phyloP scores from a whole-genome alignment of 2,888 invertebrate genomes.

The Dusona sp. region DNA sequence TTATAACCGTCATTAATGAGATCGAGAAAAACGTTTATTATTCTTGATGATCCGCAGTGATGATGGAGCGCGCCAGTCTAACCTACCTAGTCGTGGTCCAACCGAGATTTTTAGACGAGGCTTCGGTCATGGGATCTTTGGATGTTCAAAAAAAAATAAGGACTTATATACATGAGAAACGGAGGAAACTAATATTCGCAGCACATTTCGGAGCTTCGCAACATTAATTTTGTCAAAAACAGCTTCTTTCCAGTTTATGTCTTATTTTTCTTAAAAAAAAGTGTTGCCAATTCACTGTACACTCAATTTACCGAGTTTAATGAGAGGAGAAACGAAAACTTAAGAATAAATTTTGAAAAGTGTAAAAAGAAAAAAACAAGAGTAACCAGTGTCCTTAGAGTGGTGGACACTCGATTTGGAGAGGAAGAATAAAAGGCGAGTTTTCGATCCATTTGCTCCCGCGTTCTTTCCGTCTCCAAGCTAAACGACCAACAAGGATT shows the following conservation, averaged over 20 bases:
- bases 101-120: constrained; percentile 12
- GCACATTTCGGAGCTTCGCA: no score
- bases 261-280: background rate
- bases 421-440: constrained; percentile 27
- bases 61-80: constrained; percentile 21
- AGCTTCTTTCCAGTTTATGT: no score
- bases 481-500: constrained; percentile 79
- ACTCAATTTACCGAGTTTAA: background rate
- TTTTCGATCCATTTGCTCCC: constrained; percentile 63
- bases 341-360: background rate
- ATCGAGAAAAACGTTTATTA: constrained; percentile 57
- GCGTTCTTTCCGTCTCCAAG: constrained; percentile 68
- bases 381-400: background rate
- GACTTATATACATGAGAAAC: background rate
- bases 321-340: background rate
- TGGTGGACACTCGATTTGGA: constrained; percentile 49
- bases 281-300: background rate
- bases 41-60: constrained; percentile 47
- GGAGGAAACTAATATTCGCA: background rate
- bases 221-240: no score
- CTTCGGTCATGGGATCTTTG: constrained; percentile 5
- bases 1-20: constrained; percentile 65
- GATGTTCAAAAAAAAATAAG: background rate
- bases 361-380: background rate
- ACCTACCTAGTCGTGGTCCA: constrained; percentile 8